phyloP scores from a whole-genome alignment of 2,888 invertebrate species.

The Drosophila tripunctata region DNA sequence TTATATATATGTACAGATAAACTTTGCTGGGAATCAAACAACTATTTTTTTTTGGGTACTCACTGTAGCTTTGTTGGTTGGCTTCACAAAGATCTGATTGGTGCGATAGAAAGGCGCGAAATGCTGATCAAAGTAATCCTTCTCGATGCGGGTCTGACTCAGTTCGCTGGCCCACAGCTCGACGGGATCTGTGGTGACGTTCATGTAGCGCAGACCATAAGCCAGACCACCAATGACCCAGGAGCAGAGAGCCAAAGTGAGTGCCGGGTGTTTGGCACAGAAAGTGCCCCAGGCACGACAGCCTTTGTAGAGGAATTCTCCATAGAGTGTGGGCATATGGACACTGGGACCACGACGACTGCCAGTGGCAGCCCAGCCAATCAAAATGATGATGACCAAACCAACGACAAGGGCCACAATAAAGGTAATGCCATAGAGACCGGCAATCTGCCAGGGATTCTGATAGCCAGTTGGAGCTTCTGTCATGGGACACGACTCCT shows the following conservation, averaged over 20 bases:
- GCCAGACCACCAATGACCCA: constrained; percentile 87
- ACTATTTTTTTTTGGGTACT: no score
- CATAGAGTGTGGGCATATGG: constrained; percentile 69
- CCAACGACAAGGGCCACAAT: constrained; percentile 86
- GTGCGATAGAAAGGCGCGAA: constrained; percentile 96
- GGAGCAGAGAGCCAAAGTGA: constrained; percentile 87
- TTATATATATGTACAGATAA: no score
- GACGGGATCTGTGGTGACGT: constrained; percentile 94
- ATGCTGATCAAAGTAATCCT: constrained; percentile 93
- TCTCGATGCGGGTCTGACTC: constrained; percentile 92
- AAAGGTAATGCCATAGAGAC: constrained; percentile 88
- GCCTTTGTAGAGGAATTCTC: constrained; percentile 82
- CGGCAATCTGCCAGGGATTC: constrained; percentile 86
- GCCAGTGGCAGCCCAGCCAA: constrained; percentile 55
- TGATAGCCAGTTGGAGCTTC: constrained; percentile 84
- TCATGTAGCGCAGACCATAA: constrained; percentile 88
- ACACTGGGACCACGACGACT: constrained; percentile 27
- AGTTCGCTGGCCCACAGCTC: constrained; percentile 96
- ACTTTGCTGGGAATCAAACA: not conserved
- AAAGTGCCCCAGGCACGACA: constrained; percentile 85
- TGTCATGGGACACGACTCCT: constrained; percentile 86
- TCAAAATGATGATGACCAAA: constrained; percentile 78
- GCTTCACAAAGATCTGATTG: constrained; percentile 93
- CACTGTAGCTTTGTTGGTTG: constrained; percentile 86
- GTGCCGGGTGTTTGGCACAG: constrained; percentile 88